These are phyloP conservation scores for Xiphias gladius DNA, from an alignment of 2,113 vertebrate genomes.

Conservation along the genomic window DNA sequence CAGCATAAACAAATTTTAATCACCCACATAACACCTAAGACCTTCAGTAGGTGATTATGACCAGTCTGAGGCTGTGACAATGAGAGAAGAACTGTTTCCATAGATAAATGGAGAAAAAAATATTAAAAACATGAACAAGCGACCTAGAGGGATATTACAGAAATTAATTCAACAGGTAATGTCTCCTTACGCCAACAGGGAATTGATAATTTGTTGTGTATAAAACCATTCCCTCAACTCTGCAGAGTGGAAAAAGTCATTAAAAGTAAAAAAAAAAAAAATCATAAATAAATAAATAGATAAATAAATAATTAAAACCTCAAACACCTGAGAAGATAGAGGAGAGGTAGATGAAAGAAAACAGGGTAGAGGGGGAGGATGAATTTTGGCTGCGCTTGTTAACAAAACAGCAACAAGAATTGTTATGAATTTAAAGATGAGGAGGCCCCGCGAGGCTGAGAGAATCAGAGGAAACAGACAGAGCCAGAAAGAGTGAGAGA, in stretches of 20 bases:
- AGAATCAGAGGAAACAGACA: conserved; percentile 32
- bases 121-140: conserved; percentile 38
- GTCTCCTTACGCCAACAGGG: conserved; percentile 57
- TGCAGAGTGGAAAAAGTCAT: conserved; percentile 70
- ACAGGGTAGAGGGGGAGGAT: conserved; percentile 24
- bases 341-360: conserved; percentile 62
- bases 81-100: conserved; percentile 51
- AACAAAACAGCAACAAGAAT: conserved; percentile 70
- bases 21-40: conserved; percentile 41
- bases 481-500: not conserved
- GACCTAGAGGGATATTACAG: conserved; percentile 67
- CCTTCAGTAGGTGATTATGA: conserved; percentile 46
- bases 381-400: conserved; percentile 61
- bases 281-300: conserved; percentile 50
- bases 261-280: conserved; percentile 69
- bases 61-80: conserved; percentile 42
- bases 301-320: conserved; percentile 59
- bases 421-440: conserved; percentile 71
- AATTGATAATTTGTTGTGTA: conserved; percentile 65
- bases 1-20: conserved; percentile 61
- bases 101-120: conserved; percentile 38
- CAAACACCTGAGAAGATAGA: conserved; percentile 64
- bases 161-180: conserved; percentile 75
- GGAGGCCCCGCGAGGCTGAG: conserved; percentile 7
- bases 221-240: conserved; percentile 50